A percentile compares a stretch with the other conserved stretches of the same genome.
Evolutionary conservation across 2,888 invertebrate genomes (phyloP).

Genomic region (Drosophila kuntzei): DNA sequence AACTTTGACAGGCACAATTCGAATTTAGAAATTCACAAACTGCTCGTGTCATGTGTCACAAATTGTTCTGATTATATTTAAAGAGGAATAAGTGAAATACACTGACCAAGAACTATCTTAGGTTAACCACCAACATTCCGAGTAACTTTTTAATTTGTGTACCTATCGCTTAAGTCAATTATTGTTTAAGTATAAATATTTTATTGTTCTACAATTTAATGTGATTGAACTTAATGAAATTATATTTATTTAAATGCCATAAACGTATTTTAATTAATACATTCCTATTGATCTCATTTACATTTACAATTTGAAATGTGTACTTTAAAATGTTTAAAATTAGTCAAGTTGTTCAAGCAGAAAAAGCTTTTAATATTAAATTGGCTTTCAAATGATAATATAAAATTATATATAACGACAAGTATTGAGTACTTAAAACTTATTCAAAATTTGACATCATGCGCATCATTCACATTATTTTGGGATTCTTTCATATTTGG

Average conservation of each 20-base stretch:
- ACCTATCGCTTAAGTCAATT: neutral
- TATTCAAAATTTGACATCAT: neutral
- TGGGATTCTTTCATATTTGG: constrained; percentile 7
- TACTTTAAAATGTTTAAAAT: neutral
- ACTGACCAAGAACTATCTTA: too few species aligned
- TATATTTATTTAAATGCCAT: neutral
- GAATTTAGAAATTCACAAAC: constrained; percentile 22
- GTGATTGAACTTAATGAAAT: too few species aligned
- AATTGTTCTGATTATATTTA: neutral
- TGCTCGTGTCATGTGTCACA: constrained; percentile 37
- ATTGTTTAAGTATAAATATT: neutral
- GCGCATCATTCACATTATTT: neutral
- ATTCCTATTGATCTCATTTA: neutral
- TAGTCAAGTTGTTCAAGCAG: neutral
- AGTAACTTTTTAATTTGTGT: too few species aligned
- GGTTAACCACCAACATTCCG: too few species aligned
- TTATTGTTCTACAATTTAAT: neutral
- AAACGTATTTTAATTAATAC: neutral
- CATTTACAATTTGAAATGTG: neutral
- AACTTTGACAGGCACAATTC: constrained; percentile 42
- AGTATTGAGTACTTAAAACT: neutral
- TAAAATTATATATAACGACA: neutral
- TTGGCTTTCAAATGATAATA: neutral
- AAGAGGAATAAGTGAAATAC: too few species aligned
- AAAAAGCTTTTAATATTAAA: neutral